These are phyloP conservation scores for Triplophysa dalaica DNA, from an alignment of 2,113 vertebrate species.

Conservation along the genomic window DNA sequence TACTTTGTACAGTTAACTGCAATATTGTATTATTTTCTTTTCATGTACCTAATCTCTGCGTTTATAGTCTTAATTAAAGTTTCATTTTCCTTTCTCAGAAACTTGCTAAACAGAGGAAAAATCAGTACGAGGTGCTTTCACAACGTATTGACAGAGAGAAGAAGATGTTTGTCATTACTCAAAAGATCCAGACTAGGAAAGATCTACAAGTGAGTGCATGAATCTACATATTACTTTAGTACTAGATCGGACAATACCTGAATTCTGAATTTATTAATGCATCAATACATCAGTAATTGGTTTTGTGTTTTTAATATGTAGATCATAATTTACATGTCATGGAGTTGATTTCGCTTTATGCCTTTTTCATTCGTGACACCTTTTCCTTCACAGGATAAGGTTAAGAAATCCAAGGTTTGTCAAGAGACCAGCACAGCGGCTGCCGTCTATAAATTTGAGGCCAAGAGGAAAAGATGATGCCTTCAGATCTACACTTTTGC, in stretches of 20 bases:
- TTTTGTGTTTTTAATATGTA: neutral
- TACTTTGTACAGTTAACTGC: neutral
- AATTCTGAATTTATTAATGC: neutral
- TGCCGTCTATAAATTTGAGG: slow-evolving; percentile 92
- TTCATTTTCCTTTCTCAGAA: slow-evolving; percentile 66
- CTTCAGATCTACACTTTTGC: neutral
- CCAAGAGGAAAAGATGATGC: slow-evolving; percentile 85
- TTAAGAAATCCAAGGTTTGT: slow-evolving; percentile 85
- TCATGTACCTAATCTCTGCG: neutral
- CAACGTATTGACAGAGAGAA: slow-evolving; percentile 93
- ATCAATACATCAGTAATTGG: neutral
- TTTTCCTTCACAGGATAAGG: slow-evolving; percentile 82
- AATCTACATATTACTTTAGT: neutral
- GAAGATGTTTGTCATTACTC: slow-evolving; percentile 86
- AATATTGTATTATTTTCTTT: neutral
- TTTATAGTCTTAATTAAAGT: neutral
- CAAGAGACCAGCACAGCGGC: slow-evolving; percentile 81
- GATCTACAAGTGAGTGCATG: slow-evolving; percentile 85
- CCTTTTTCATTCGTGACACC: neutral
- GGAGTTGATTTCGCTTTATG: neutral
- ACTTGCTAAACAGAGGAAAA: slow-evolving; percentile 79
- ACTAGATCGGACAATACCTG: neutral
- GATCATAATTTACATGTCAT: neutral
- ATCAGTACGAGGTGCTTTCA: slow-evolving; percentile 82
- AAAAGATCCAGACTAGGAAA: slow-evolving; percentile 95